These are phyloP conservation scores for Rugalucina vietnamica DNA, from an alignment of 2,888 invertebrate genomes.

Conservation along the genomic window DNA sequence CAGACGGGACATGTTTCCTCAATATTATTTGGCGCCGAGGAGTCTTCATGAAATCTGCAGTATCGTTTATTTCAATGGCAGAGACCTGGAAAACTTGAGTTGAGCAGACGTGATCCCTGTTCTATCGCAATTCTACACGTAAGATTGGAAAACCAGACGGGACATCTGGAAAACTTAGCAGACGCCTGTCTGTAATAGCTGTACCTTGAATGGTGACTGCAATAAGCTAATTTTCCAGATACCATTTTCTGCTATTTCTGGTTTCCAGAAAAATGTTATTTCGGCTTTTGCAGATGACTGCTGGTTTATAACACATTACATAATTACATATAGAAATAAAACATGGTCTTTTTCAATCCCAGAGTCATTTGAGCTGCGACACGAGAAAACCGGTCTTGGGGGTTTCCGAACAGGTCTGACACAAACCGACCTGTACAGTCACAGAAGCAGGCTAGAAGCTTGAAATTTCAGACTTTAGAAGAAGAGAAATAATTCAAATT, in stretches of 20 bases:
- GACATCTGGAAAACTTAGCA: slow-evolving; percentile 52
- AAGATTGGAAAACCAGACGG: slow-evolving; percentile 57
- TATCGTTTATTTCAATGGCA: slow-evolving; percentile 47
- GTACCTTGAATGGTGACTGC: background rate
- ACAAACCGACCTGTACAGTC: no score
- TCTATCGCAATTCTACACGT: slow-evolving; percentile 60
- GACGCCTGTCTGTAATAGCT: background rate
- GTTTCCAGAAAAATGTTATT: slow-evolving; percentile 7
- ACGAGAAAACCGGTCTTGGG: no score
- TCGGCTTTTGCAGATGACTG: background rate
- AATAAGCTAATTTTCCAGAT: slow-evolving; percentile 4
- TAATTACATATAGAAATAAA: no score
- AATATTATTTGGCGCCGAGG: slow-evolving; percentile 50
- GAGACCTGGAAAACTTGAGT: slow-evolving; percentile 45
- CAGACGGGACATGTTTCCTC: slow-evolving; percentile 59
- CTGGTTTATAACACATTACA: no score
- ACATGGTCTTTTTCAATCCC: no score
- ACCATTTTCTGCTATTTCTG: slow-evolving; percentile 8
- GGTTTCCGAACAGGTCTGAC: no score
- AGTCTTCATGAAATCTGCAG: slow-evolving; percentile 59
- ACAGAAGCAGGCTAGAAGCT: no score
- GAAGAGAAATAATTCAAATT: no score
- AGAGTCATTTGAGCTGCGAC: no score
- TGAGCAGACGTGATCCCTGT: slow-evolving; percentile 48
- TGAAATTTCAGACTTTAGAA: no score